Evolutionary conservation across 1,140 invertebrate species (phyloP).

Genomic region (Pemphigus obesinymphae): DNA sequence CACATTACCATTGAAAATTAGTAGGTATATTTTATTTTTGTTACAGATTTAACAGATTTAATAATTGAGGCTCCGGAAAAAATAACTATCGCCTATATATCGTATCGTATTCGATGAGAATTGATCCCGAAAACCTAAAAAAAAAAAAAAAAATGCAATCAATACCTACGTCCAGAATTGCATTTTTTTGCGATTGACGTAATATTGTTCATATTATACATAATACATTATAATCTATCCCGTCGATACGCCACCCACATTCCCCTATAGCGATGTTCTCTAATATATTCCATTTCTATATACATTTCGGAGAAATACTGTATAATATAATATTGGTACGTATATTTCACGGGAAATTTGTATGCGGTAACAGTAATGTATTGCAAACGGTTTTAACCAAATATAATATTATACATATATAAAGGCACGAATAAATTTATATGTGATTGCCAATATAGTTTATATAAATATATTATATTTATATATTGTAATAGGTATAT

Average conservation of each 20-base stretch:
- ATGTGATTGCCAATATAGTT: neutral
- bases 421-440: neutral
- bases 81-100: no score
- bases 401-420: no score
- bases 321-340: no score
- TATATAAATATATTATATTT: neutral
- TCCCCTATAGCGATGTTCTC: neutral
- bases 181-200: no score
- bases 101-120: neutral
- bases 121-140: no score
- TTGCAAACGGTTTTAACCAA: neutral
- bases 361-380: no score
- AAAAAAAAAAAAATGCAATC: neutral
- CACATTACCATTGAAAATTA: neutral
- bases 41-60: neutral
- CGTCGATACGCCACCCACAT: no score
- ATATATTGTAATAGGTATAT: neutral
- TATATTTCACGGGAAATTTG: neutral
- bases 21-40: neutral
- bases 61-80: neutral
- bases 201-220: no score
- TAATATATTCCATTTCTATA: neutral
- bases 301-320: neutral
- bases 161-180: neutral
- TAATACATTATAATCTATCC: no score